Base-by-base conservation (phyloP, 2,888 invertebrate genomes). In the Myopa testacea region DNA sequence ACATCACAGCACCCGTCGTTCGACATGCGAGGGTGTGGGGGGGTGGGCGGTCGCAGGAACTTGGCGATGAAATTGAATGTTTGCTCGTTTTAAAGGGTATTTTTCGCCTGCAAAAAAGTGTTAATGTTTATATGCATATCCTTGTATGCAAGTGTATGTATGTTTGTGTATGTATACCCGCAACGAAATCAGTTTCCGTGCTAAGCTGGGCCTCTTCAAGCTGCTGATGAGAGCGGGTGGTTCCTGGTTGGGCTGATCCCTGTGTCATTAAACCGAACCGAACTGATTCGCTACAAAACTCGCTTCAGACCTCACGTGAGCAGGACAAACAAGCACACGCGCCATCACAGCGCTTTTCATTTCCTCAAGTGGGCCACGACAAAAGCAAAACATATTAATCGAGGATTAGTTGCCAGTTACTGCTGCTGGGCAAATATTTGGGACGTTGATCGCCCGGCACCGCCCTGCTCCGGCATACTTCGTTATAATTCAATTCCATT, bases 391-490 rank as follows among this genome's bases (percentile, higher is more conserved):
- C 78, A 80, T 80, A 80, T 81, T 79, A 81, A 82, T 82, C 78
- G 78, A 82, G 81, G 82, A 83, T 83, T 83, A 82, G 82, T 81
- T 81, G 81, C 81, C 81, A 79, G 80, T 81, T 80, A 78, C 80
- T 81, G 75, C 68, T 75, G 62, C 68, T 45, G 38, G 40, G 68
- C 68, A 75, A 75, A 68, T 74, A 63, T 55, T 65, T 50, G 52
- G 19, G n/a, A 60, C 45, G 70, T 40, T 26, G 26, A 69, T 52
- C 75, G 65, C 38, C 34, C 67, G 12, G 26, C 2, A 1, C 1
- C 26, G 26, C 26, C 26, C 26, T 26, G 26, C 26, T 26, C 26
- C 26, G 26, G 55, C 1, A 45, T 37, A n/a, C 58, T 26, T 45
- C 69, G 10, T n/a, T 55, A n/a, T n/a, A 55, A n/a, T 55, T 14